phyloP scores from a whole-genome alignment of 2,113 vertebrate species.

The Gila orcuttii region DNA sequence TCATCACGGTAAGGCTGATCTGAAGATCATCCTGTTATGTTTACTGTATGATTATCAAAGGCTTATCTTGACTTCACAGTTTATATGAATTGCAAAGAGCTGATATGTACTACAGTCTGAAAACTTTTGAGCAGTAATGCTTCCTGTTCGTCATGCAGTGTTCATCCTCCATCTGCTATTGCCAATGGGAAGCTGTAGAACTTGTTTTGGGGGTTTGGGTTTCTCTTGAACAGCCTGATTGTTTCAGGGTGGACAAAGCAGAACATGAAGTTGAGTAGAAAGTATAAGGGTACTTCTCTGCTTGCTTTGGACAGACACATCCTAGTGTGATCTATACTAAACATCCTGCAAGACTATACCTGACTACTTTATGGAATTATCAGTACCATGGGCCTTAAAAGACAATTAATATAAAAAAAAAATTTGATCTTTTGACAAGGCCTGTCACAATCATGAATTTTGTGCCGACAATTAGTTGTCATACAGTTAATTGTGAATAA shows the following conservation, averaged over 20 bases:
- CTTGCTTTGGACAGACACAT: constrained; percentile 55
- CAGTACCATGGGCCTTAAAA: neutral
- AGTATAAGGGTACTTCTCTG: constrained; percentile 13
- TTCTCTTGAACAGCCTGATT: neutral
- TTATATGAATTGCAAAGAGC: neutral
- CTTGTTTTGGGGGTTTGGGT: neutral
- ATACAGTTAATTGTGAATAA: too few relatives aligned
- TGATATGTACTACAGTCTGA: neutral
- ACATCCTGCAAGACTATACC: neutral
- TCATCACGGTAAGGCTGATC: constrained; percentile 87
- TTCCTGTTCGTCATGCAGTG: neutral
- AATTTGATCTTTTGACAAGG: neutral
- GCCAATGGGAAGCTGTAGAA: neutral
- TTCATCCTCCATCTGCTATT: neutral
- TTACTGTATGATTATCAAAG: neutral
- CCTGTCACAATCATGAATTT: too few relatives aligned
- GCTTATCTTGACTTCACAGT: neutral
- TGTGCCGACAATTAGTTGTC: too few relatives aligned
- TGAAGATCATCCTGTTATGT: neutral
- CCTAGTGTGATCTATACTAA: constrained; percentile 10
- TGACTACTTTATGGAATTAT: neutral
- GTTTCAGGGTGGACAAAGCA: constrained; percentile 3
- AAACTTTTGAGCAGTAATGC: neutral
- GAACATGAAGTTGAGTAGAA: neutral
- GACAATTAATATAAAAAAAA: neutral